Base-by-base conservation (phyloP, 2,113 vertebrate species). In the Rhadina sibilatrix region DNA sequence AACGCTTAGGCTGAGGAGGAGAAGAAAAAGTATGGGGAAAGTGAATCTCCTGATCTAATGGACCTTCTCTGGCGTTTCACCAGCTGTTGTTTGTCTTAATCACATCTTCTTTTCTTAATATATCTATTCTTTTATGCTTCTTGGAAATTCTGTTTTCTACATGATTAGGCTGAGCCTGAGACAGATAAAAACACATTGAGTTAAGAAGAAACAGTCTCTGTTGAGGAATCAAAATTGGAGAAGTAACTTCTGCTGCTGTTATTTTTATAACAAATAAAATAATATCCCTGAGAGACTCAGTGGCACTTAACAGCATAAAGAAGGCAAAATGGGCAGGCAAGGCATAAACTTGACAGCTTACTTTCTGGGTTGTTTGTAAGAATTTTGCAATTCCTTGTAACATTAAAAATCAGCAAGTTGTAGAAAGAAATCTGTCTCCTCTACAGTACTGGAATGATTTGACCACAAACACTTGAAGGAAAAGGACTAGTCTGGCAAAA, bases 131-230 rank as follows among this genome's bases (percentile, higher is more conserved):
- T 80, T 64, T 28, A 65, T 69, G 63, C 40, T 75, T 2, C 56
- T 69, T 69, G 30, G 28, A 90, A 83, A 33, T 38, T 56, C 54
- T 87, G 23, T 35, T 95, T 93, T 81, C 65, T 89, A 49, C 28
- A 49, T 46, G 68, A 87, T 49, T 81, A 74, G 16, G 14, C 49
- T 86, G 71, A 90, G 57, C 56, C 49, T 69, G 84, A 83, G 83
- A 93, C 92, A 96, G 93, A 93, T 94, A 90, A 89, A 74, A 63
- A 84, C 72, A 60, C 6, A 6, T 42, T 91, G 91, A 66, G 63
- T 76, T 79, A 76, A 78, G 56, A 95, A 74, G 30, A 81, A 76
- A 40, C 28, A 52, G 28, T 30, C 38, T 82, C 87, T 80, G 11
- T 12, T 24, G 40, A 92, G 77, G 53, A 85, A 35, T 27, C 65